These are phyloP conservation scores for Apamea anceps DNA, from an alignment of 2,888 invertebrate species.

Conservation along the genomic window DNA sequence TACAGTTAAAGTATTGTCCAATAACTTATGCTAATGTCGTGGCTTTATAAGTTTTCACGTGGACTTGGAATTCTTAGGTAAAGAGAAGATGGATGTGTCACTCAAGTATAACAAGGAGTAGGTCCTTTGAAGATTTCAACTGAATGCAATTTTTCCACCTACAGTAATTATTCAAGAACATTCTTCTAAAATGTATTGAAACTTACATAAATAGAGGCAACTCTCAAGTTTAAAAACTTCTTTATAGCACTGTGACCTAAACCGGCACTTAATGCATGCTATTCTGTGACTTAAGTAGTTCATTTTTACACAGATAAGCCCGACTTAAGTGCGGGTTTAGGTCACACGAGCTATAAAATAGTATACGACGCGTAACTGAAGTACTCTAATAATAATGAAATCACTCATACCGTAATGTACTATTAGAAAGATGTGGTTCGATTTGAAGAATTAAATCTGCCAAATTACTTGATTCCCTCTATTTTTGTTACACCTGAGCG, in stretches of 20 bases:
- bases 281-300: no score
- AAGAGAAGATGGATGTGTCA: conserved; percentile 42
- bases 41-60: conserved; percentile 36
- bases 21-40: conserved; percentile 57
- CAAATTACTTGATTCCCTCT: background rate
- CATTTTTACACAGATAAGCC: no score
- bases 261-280: no score
- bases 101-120: conserved; percentile 12
- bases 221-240: background rate
- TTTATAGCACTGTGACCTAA: no score
- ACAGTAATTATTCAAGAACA: no score
- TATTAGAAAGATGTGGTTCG: background rate
- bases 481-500: conserved; percentile 27
- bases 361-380: background rate
- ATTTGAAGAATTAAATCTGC: background rate
- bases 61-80: conserved; percentile 44
- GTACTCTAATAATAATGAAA: no score
- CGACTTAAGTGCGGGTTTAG: no score
- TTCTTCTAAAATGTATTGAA: background rate
- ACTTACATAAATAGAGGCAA: background rate
- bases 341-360: no score
- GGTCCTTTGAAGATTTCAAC: background rate
- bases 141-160: background rate
- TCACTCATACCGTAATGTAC: no score
- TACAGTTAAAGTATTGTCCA: conserved; percentile 66